Evolutionary conservation across 1,140 invertebrate genomes (phyloP), one percentile per base, ranked within the genome.

Genomic region (Drosophila ogumai): DNA sequence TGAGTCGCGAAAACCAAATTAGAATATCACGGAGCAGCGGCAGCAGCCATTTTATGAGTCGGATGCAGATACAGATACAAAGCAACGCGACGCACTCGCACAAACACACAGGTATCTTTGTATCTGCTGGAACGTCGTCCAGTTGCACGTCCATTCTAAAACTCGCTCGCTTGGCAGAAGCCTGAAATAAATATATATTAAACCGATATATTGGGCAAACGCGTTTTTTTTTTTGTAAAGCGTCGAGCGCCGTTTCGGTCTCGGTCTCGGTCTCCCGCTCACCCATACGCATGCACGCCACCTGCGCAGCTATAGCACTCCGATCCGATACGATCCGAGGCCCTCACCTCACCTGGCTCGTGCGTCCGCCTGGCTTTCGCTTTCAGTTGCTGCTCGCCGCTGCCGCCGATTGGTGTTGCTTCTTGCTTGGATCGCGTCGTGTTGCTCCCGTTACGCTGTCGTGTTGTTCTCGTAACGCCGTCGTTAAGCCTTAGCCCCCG

Each of bases 311-410:
- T 44, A 68, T 44, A 69, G 60, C 31, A 31, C 36, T 34, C 34
- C 69, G 40, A 78, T 69, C 80, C 78, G 57, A 46, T 36, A 43
- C 71, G 40, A 78, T 74, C 84, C 81, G 84, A 84, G 73, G 76
- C 76, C 77, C 74, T 82, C 82, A 61, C 68, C 71, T 80, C 61
- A 60, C 59, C 44, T 87, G 80, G 81, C 79, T 74, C 54, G 38
- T 32, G 25, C 36, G 28, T 40, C 47, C 59, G 55, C 40, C 50
- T 65, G 75, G 86, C 86, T 90, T 90, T 90, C 85, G 85, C 86
- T 90, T 90, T 90, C 86, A 90, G 85, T 90, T 90, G 85, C 86
- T 85, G 86, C 69, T 90, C 86, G 85, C 74, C 82, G 71, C 85
- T 90, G 81, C 75, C 71, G 74, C 82, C 85, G 86, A 81, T 90